A percentile compares a stretch with the other conserved stretches of the same genome.
phyloP scores from a whole-genome alignment of 2,888 invertebrate species.

The Melieria picta region DNA sequence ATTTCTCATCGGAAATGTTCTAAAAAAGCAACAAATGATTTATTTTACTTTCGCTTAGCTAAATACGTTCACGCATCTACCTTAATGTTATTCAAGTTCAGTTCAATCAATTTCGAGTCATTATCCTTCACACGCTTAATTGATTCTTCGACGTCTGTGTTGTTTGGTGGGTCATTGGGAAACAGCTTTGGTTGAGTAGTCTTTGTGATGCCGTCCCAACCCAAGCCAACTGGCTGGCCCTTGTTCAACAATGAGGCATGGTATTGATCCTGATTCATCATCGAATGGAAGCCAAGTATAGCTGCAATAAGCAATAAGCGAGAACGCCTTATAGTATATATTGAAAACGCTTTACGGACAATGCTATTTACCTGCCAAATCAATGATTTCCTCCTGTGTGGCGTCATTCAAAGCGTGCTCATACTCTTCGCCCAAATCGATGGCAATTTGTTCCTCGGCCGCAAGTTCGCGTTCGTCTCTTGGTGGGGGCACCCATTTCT shows the following conservation, averaged over 20 bases:
- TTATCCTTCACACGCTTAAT: slow-evolving; percentile 90
- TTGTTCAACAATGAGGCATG: slow-evolving; percentile 95
- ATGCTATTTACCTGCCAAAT: slow-evolving; percentile 82
- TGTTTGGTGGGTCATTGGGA: slow-evolving; percentile 96
- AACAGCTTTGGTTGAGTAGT: slow-evolving; percentile 89
- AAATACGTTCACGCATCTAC: slow-evolving; percentile 68
- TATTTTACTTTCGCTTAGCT: neutral
- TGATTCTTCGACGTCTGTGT: slow-evolving; percentile 93
- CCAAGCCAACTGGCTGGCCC: slow-evolving; percentile 88
- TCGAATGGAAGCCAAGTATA: slow-evolving; percentile 98
- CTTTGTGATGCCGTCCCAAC: slow-evolving; percentile 96
- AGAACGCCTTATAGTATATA: too few species aligned
- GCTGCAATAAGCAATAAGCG: slow-evolving; percentile 69
- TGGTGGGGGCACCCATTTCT: slow-evolving; percentile 89
- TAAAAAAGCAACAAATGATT: slow-evolving; percentile 61
- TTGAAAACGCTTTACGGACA: neutral
- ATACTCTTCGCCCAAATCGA: slow-evolving; percentile 94
- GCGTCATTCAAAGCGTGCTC: slow-evolving; percentile 89
- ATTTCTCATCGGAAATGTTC: slow-evolving; percentile 97
- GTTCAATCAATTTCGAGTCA: slow-evolving; percentile 84
- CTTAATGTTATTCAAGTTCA: slow-evolving; percentile 99
- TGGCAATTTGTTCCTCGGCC: slow-evolving; percentile 90
- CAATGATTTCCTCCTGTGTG: slow-evolving; percentile 96
- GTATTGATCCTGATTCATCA: slow-evolving; percentile 99
- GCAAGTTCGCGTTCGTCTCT: slow-evolving; percentile 77